Conservation (phyloP, 2,113 vertebrate species). For the Chionodraco myersi region DNA sequence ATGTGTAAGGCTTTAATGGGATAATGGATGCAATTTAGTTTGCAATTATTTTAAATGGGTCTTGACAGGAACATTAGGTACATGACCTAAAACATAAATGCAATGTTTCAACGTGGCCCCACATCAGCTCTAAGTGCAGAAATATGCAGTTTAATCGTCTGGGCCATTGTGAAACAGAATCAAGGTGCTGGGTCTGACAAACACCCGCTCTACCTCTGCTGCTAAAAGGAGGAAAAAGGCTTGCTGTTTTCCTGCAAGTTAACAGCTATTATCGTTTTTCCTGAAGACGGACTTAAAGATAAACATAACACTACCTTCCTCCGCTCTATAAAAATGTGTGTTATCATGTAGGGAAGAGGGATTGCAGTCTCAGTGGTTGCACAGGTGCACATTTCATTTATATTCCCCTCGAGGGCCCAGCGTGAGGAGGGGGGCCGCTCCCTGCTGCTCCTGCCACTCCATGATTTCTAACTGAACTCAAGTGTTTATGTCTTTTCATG, state of each 20-base stretch:
- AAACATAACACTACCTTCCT: slow-evolving; percentile 28
- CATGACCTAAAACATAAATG: slow-evolving; percentile 34
- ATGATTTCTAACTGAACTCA: slow-evolving; percentile 19
- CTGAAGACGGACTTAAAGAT: slow-evolving; percentile 30
- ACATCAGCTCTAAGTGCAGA: slow-evolving; percentile 40
- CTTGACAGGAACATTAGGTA: slow-evolving; percentile 49
- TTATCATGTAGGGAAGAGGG: slow-evolving; percentile 24
- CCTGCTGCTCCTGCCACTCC: slow-evolving; percentile 3
- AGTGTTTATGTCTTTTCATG: slow-evolving; percentile 14
- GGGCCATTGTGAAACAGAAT: slow-evolving; percentile 41
- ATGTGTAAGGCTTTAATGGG: not conserved
- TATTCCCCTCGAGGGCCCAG: slow-evolving; percentile 24
- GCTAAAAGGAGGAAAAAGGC: slow-evolving; percentile 15
- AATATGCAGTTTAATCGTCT: slow-evolving; percentile 36
- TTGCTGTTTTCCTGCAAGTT: slow-evolving; percentile 48
- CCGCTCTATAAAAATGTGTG: slow-evolving; percentile 29
- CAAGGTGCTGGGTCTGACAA: slow-evolving; percentile 48
- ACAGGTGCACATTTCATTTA: slow-evolving; percentile 41
- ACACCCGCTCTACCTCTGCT: slow-evolving; percentile 3
- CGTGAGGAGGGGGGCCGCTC: not conserved
- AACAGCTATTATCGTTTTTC: slow-evolving; percentile 44
- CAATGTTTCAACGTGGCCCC: slow-evolving; percentile 36
- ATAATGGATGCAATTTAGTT: slow-evolving; percentile 53
- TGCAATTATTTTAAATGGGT: slow-evolving; percentile 48
- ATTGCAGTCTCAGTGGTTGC: slow-evolving; percentile 40